phyloP scores from a whole-genome alignment of 1,140 invertebrate genomes.

The Propsilocerus akamusi region DNA sequence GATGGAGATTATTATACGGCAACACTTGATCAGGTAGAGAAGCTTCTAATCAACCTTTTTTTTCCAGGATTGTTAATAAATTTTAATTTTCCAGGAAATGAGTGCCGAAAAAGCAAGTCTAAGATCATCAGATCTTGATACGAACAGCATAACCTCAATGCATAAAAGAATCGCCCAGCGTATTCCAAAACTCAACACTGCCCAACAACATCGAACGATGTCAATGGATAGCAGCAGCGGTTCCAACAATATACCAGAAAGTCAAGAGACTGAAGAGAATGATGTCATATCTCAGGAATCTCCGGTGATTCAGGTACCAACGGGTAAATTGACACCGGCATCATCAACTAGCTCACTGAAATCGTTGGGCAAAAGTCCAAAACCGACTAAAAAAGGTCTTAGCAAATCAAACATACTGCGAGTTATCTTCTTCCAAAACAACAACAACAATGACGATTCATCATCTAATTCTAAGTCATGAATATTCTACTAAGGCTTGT shows the following conservation, averaged over 20 bases:
- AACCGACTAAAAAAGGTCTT: background rate
- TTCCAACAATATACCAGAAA: conserved; percentile 5
- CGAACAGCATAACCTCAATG: background rate
- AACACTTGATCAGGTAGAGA: conserved; percentile 6
- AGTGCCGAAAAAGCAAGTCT: conserved; percentile 7
- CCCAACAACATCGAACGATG: conserved; percentile 6
- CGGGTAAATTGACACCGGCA: background rate
- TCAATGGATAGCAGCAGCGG: conserved; percentile 7
- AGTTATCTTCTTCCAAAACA: background rate
- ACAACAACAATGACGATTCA: too few relatives aligned
- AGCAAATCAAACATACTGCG: background rate
- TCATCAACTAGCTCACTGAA: background rate
- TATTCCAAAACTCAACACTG: conserved; percentile 1
- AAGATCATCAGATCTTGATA: conserved; percentile 6
- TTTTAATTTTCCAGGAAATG: conserved; percentile 6
- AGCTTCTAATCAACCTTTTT: background rate
- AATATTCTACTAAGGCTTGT: too few relatives aligned
- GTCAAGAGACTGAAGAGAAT: background rate
- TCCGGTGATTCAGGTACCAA: too few relatives aligned
- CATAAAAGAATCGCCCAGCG: conserved; percentile 6
- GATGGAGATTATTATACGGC: conserved; percentile 6
- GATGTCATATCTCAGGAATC: background rate
- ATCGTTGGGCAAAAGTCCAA: background rate
- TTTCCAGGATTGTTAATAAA: background rate
- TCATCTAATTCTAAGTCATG: conserved; percentile 1